These are phyloP conservation scores for Pandion haliaetus DNA, from an alignment of 2,113 vertebrate genomes.

Conservation along the genomic window DNA sequence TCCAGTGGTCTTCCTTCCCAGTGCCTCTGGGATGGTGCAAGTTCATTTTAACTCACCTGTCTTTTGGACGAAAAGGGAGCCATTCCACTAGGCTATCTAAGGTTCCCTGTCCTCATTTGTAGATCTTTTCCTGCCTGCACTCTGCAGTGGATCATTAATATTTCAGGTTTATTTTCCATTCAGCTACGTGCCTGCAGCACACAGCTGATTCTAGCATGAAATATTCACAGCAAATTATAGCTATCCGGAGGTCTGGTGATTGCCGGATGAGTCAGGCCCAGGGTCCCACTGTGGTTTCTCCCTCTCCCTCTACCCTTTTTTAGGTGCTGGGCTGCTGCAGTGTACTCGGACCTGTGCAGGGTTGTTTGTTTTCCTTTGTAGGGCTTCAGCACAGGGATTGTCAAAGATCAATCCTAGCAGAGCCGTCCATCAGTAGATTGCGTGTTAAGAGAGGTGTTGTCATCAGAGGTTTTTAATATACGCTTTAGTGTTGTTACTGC, in stretches of 20 bases:
- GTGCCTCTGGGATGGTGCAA: fast-evolving
- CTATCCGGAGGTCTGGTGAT: not conserved
- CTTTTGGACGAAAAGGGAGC: not conserved
- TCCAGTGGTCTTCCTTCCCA: fast-evolving
- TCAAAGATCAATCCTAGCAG: not conserved
- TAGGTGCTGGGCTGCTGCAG: not conserved
- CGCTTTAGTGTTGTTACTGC: fast-evolving
- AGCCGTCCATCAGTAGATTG: fast-evolving
- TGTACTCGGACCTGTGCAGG: not conserved
- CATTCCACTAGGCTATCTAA: not conserved
- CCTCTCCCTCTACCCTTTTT: not conserved
- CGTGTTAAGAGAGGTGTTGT: not conserved
- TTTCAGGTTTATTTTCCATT: conserved; percentile 43
- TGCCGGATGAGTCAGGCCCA: not conserved
- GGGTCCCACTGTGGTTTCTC: not conserved
- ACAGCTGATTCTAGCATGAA: conserved; percentile 24
- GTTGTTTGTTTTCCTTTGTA: not conserved
- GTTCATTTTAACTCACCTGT: fast-evolving
- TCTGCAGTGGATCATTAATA: conserved; percentile 35
- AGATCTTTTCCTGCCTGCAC: not conserved
- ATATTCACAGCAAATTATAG: not conserved
- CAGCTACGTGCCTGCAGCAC: not conserved
- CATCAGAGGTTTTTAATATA: not conserved
- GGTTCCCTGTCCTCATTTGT: not conserved
- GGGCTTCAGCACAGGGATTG: not conserved